Base-by-base conservation (phyloP, 2,888 invertebrate species). In the Cosmopolites sordidus region DNA sequence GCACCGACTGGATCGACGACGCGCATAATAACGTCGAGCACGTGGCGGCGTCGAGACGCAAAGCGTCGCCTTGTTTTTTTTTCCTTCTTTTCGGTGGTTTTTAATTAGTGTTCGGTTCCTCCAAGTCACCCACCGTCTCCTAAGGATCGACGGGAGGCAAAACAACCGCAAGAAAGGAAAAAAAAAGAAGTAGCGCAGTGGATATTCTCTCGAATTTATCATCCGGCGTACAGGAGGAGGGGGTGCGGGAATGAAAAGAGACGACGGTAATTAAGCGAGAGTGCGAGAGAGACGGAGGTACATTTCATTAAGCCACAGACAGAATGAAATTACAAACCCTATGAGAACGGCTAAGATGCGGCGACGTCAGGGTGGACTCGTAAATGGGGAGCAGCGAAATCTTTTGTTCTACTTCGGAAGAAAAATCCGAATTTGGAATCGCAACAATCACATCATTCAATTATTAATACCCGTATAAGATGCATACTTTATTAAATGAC, bases 301-400 rank as follows among this genome's bases (percentile, higher is more conserved):
- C 72, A 73, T 75, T 74, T 73, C 74, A 74, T 75, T 74, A 74
- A 73, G 73, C 69, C 67, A 66, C 70, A 73, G 73, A 72, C 73
- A 74, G 74, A 75, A 73, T 73, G 74, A 75, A 74, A 75, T 75
- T 75, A 75, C 75, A 74, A 70, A 73, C 73, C 71, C 71, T 68
- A 69, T 69, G 68, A 72, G 70, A 70, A 67, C 64, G 68, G 68
- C 68, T 66, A 67, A 68, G 67, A 66, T 64, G 61, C 58, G 63
- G 62, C 62, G 62, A 55, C 61, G 58, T 60, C 62, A 63, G 62
- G 53, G 62, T 50, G 50, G 60, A 53, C 60, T 63, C 63, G 65
- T 63, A 16, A 16, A 30, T 46, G 41, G 16, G 16, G 30, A 6
- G 33, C 11, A 33, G n/a, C 33, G 12, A 5, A 12, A 6, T 22